These are phyloP conservation scores for Arnoldichthys spilopterus DNA, from an alignment of 2,797 vertebrate genomes.

Conservation along the genomic window DNA sequence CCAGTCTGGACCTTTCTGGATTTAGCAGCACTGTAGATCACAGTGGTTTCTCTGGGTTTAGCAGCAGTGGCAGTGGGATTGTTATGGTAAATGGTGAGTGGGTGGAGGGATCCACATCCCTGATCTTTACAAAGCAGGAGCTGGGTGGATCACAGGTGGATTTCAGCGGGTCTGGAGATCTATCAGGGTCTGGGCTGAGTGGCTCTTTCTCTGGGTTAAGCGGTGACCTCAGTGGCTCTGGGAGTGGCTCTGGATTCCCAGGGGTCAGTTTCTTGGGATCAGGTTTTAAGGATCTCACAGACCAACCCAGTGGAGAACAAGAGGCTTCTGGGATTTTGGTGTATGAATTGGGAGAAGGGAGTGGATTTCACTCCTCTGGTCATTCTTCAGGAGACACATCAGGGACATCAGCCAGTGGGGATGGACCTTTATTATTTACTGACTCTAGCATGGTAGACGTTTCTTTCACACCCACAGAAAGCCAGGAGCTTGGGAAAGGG, in stretches of 20 bases:
- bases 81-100: conserved; percentile 65
- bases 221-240: conserved; percentile 1
- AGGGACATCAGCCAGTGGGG: conserved; percentile 67
- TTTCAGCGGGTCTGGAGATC: conserved; percentile 69
- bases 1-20: conserved; percentile 75
- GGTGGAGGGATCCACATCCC: conserved; percentile 52
- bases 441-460: conserved; percentile 75
- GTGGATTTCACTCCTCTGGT: conserved; percentile 74
- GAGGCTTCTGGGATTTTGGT: conserved; percentile 82
- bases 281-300: conserved; percentile 74
- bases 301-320: conserved; percentile 72
- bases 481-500: conserved; percentile 78
- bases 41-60: conserved; percentile 67
- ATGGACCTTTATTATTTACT: conserved; percentile 77
- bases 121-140: conserved; percentile 58
- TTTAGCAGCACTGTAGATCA: conserved; percentile 71
- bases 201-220: not conserved
- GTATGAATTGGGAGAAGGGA: conserved; percentile 77
- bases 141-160: conserved; percentile 63
- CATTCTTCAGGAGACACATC: conserved; percentile 73
- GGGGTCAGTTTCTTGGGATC: conserved; percentile 74
- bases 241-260: conserved; percentile 68
- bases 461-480: conserved; percentile 66
- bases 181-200: conserved; percentile 47
- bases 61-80: conserved; percentile 70